Conservation (phyloP, 2,888 invertebrate genomes). For the Notodonta dromedarius region DNA sequence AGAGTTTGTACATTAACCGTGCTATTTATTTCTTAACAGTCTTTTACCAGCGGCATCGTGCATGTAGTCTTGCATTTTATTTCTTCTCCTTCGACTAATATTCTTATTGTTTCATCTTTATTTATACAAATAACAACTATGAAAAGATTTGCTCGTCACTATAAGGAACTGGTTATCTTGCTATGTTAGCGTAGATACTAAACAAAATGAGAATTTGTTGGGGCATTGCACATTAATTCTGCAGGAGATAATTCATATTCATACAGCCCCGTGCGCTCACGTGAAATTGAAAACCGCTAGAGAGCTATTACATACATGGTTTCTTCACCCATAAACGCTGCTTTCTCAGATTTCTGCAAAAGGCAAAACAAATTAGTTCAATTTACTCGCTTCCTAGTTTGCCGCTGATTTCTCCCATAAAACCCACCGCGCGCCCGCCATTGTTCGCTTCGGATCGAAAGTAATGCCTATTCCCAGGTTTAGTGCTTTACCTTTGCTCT, state of each 20-base stretch:
- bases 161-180: no score
- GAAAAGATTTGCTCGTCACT: no score
- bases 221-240: no score
- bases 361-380: constrained; percentile 75
- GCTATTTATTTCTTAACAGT: no score
- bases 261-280: constrained; percentile 36
- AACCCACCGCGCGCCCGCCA: constrained; percentile 52
- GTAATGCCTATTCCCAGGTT: constrained; percentile 75
- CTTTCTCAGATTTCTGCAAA: constrained; percentile 66
- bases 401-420: constrained; percentile 63
- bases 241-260: constrained; percentile 16
- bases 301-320: constrained; percentile 51
- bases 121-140: not conserved
- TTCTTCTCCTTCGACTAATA: no score
- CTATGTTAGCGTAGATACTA: no score
- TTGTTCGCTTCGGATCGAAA: constrained; percentile 52
- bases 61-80: not conserved
- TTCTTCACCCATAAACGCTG: constrained; percentile 54
- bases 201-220: no score
- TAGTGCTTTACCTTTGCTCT: constrained; percentile 68
- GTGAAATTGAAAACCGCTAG: constrained; percentile 48
- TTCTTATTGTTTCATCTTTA: not conserved
- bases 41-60: no score
- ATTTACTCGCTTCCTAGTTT: constrained; percentile 65
- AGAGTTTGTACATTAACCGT: not conserved